Evolutionary conservation across 2,797 vertebrate species (phyloP), one percentile per base, ranked within the genome.

Genomic region (Ceryle rudis): DNA sequence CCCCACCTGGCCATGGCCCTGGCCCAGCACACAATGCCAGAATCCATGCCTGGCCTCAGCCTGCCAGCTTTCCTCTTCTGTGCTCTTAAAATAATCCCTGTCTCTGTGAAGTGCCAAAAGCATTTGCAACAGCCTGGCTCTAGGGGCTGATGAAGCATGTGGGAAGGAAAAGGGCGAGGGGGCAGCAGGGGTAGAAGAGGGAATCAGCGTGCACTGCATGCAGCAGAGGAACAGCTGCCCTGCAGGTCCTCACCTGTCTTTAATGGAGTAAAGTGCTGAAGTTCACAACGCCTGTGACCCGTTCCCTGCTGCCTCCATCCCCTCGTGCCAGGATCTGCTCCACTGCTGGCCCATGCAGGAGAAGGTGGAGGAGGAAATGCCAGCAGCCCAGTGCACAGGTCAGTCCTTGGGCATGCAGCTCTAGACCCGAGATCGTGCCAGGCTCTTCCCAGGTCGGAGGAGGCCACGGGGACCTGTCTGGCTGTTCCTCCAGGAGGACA

Each of bases 371-470:
- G 97, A 97, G 26, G 98, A 99, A 89, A 96, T 98, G 94, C 96
- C 93, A 4, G 62, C 94, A 89, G 98, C 98, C 71, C 98, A 98
- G 71, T 51, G 11, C 85, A 96, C 98, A 69, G 98, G 98, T 99
- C 88, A 95, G 97, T 86, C 55, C 57, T 62, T 3, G 2, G 39
- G 41, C 4, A 0, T 7, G 16, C 1, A 2, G 47, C 47, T 86
- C 47, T 23, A 22, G 47, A 78, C 79, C 55, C 0, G 5, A 75
- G 42, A 54, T 21, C 1, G 1, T 54, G 69, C 49, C 75, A 25
- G 61, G 52, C 41, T 69, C 75, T 74, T 88, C 69, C 44, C 44
- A 54, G 23, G 47, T 35, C 81, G 55, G 29, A 77, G 52, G 29
- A 91, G 74, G 52, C 58, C 26, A 8, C 29, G 1, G 16, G 46